Base-by-base conservation (phyloP, 2,888 invertebrate species). In the Meiosimyza decipiens region DNA sequence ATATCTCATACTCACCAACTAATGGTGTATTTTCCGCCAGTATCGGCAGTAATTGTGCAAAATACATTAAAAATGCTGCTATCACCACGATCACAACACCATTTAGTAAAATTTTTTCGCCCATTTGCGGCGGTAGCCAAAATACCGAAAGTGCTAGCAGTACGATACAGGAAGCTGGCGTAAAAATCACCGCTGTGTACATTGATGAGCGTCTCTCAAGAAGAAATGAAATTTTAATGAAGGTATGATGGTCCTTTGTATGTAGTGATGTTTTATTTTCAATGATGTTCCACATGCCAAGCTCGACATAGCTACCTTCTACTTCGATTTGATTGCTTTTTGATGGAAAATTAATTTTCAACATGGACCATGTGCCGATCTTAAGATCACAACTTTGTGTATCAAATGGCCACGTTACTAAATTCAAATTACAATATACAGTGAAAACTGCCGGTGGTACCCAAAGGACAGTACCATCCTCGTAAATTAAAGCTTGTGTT, bases 341-440 rank as follows among this genome's bases (percentile, higher is more conserved):
- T 9, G 40, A 40, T 6, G 40, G 40, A 40, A 40, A 40, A 28
- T 79, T 72, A 33, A 91, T 89, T 0, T 90, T 89, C 70, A 89
- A 88, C 81, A 92, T 90, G 0, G 91, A 90, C 91, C 94, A 92
- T 0, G 95, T 94, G 1, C 93, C 94, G 74, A 95, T 90, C 80
- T 90, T 90, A 73, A 95, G 86, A 59, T 83, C 81, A 79, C 93
- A 93, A 0, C 82, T 85, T 83, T 95, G 95, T 7, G 87, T 87
- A 84, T 95, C 95, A 63, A 88, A 90, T 0, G 95, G 95, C 95
- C 95, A 95, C 74, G 89, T 87, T 16, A 88, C 86, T 68, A 95
- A 88, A 81, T 95, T 90, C 47, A 91, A 82, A 72, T 91, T 90
- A 79, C 92, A 92, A 79, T 91, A 90, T 15, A 90, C 88, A 0